These are phyloP conservation scores for Sebastes wilsoni DNA, from an alignment of 2,797 vertebrate species.

Conservation along the genomic window DNA sequence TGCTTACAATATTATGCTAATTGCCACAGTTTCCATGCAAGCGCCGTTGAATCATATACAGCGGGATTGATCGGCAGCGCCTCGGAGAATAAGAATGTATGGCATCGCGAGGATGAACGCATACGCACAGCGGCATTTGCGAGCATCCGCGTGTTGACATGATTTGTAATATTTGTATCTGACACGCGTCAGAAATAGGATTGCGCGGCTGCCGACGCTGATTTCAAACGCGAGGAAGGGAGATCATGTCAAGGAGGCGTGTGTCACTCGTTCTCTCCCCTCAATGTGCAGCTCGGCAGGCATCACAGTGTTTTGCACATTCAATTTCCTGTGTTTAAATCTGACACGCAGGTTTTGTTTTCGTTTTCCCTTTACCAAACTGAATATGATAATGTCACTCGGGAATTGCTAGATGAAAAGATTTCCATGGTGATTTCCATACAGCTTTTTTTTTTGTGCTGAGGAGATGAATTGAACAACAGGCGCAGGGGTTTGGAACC, in stretches of 20 bases:
- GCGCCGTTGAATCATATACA: conserved; percentile 13
- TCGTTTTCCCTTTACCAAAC: conserved; percentile 69
- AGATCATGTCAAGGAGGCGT: conserved; percentile 59
- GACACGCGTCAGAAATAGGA: conserved; percentile 57
- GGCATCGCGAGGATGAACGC: background rate
- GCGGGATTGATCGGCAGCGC: background rate
- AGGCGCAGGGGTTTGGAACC: conserved; percentile 60
- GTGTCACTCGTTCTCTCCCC: conserved; percentile 49
- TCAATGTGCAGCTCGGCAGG: conserved; percentile 43
- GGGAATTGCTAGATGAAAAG: conserved; percentile 77
- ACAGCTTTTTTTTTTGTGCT: conserved; percentile 52
- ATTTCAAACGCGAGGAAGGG: conserved; percentile 54
- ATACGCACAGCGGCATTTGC: conserved; percentile 28
- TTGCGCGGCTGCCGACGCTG: conserved; percentile 42
- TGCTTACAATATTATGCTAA: conserved; percentile 15
- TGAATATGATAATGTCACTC: conserved; percentile 75
- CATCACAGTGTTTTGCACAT: conserved; percentile 67
- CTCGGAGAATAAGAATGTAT: conserved; percentile 6
- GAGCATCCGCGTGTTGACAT: conserved; percentile 31
- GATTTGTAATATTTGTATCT: conserved; percentile 55
- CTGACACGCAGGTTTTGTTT: conserved; percentile 79
- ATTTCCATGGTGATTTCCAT: conserved; percentile 64
- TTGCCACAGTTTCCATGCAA: conserved; percentile 22
- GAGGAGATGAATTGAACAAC: conserved; percentile 70
- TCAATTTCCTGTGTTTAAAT: conserved; percentile 80